These are phyloP conservation scores for Halcyon chelicuti DNA, from an alignment of 2,797 vertebrate genomes.

Conservation along the genomic window DNA sequence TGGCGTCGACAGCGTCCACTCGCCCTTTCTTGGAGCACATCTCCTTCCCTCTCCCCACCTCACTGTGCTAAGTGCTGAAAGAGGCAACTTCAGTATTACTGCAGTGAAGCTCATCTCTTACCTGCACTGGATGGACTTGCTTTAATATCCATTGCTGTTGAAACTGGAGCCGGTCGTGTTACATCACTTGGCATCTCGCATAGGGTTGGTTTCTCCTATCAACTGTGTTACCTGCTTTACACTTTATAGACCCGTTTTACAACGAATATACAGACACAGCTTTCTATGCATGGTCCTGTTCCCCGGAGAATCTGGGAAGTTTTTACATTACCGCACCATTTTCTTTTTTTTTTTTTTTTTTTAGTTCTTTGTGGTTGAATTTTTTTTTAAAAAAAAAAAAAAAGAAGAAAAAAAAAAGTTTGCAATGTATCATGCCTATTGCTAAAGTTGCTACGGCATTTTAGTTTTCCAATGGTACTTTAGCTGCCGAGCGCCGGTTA, in stretches of 20 bases:
- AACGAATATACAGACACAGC: constrained; percentile 67
- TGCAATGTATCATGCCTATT: constrained; percentile 76
- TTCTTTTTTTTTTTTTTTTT: background rate
- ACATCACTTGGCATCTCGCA: constrained; percentile 42
- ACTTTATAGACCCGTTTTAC: constrained; percentile 71
- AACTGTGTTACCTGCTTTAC: constrained; percentile 71
- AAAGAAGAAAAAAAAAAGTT: background rate
- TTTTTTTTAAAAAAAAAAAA: no score
- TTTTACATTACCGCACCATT: constrained; percentile 71
- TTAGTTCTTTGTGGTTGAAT: constrained; percentile 61
- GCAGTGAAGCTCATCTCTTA: constrained; percentile 73
- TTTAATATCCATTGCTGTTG: constrained; percentile 51
- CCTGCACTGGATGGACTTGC: constrained; percentile 65
- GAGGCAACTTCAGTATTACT: constrained; percentile 73
- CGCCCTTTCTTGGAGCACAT: constrained; percentile 71
- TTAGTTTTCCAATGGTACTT: constrained; percentile 80
- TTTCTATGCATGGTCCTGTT: constrained; percentile 78
- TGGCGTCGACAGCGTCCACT: background rate
- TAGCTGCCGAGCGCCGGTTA: constrained; percentile 78
- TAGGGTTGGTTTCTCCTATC: constrained; percentile 67
- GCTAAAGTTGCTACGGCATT: constrained; percentile 75
- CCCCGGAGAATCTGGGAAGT: background rate
- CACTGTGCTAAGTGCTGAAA: constrained; percentile 77
- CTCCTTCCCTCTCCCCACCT: constrained; percentile 26
- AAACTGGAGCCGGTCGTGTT: constrained; percentile 67